Percentiles rank a stretch among this genome's conserved stretches.
phyloP scores from a whole-genome alignment of 37 sponge, comb jelly and placozoan genomes.

The Axinella damicornis region DNA sequence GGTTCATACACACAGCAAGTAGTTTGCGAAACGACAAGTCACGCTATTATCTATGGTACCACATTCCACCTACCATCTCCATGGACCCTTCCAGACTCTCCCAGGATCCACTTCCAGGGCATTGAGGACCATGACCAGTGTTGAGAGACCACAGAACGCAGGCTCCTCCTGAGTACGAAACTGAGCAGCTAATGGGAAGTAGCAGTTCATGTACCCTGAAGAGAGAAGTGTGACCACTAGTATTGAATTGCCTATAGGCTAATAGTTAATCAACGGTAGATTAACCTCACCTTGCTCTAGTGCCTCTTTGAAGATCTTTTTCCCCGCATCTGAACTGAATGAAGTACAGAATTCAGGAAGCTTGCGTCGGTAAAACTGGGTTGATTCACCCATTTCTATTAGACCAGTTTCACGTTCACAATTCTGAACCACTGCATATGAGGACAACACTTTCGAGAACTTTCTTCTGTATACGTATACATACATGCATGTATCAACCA shows the following conservation, averaged over 20 bases:
- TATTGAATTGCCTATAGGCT: background rate
- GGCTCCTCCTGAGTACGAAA: slow-evolving; percentile 44
- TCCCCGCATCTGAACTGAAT: slow-evolving; percentile 13
- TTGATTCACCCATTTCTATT: background rate
- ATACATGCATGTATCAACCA: too few species aligned
- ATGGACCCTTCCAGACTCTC: slow-evolving; percentile 36
- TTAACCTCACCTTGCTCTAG: background rate
- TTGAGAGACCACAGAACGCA: slow-evolving; percentile 38
- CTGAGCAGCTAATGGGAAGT: slow-evolving; percentile 9
- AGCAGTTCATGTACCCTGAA: background rate
- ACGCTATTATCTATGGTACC: too few species aligned
- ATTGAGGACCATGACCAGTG: slow-evolving; percentile 40
- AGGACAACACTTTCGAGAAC: too few species aligned
- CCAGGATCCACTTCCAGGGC: slow-evolving; percentile 20
- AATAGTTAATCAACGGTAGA: background rate
- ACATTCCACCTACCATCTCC: slow-evolving; percentile 26
- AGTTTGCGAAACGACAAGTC: too few species aligned
- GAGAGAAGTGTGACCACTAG: background rate
- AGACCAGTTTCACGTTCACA: too few species aligned
- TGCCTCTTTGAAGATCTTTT: slow-evolving; percentile 33
- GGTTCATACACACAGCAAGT: too few species aligned
- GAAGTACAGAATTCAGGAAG: background rate
- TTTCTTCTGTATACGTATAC: too few species aligned
- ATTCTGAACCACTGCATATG: too few species aligned
- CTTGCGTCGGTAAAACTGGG: slow-evolving; percentile 27